Conservation (phyloP, 2,888 invertebrate genomes). For the Drosophila phalerata region DNA sequence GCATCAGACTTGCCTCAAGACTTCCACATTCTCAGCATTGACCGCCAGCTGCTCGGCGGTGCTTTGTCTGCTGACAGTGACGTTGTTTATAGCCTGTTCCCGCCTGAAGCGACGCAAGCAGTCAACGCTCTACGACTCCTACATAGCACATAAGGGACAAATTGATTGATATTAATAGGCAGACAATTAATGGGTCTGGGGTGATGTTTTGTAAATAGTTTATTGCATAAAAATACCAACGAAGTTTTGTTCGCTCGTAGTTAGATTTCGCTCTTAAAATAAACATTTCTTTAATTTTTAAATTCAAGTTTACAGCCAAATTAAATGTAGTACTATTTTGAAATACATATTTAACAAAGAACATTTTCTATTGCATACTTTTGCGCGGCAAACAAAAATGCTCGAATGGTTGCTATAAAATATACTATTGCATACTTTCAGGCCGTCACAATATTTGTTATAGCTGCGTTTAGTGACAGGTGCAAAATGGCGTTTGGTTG, state of each 20-base stretch:
- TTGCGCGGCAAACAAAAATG: background rate
- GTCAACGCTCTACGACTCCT: conserved; percentile 86
- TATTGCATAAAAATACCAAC: conserved; percentile 55
- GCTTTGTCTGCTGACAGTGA: conserved; percentile 90
- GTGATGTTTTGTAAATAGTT: conserved; percentile 67
- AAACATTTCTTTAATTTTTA: conserved; percentile 21
- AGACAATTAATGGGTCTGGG: conserved; percentile 19
- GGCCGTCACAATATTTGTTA: background rate
- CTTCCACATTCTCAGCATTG: conserved; percentile 89
- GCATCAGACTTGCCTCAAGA: conserved; percentile 88
- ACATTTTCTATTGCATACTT: conserved; percentile 17
- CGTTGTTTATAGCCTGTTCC: conserved; percentile 91
- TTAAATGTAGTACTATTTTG: background rate
- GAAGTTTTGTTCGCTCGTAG: conserved; percentile 58
- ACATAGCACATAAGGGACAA: conserved; percentile 89
- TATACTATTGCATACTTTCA: conserved; percentile 28
- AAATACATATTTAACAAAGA: background rate
- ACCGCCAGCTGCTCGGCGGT: conserved; percentile 89
- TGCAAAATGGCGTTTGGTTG: conserved; percentile 27
- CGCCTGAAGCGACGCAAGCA: conserved; percentile 88
- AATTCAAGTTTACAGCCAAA: conserved; percentile 8
- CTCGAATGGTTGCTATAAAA: rapidly evolving
- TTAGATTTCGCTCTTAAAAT: conserved; percentile 51
- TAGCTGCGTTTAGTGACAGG: background rate
- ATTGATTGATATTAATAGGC: conserved; percentile 85